Conservation (phyloP, 2,888 invertebrate genomes). For the Cryptosula pallasiana region DNA sequence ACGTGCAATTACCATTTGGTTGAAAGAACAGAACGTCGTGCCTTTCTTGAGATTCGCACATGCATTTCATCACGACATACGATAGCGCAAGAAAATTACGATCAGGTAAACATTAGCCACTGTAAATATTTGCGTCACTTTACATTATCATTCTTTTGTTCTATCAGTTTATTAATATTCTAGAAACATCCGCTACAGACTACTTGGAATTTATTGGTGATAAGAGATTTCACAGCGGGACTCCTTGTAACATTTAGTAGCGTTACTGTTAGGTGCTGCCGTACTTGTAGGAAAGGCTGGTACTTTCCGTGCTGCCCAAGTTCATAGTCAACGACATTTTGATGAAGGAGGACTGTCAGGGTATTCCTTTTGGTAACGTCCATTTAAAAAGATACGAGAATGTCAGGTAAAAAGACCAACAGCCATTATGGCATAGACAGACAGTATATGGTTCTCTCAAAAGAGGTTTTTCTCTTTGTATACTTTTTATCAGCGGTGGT, state of each 20-base stretch:
- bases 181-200: no score
- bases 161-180: background rate
- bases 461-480: no score
- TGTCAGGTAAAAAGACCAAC: no score
- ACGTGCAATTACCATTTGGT: conserved; percentile 85
- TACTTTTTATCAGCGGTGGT: no score
- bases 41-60: conserved; percentile 87
- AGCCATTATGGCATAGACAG: no score
- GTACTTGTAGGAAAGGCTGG: conserved; percentile 71
- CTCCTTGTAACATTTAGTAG: background rate
- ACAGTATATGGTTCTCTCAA: no score
- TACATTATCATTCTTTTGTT: background rate
- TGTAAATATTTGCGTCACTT: background rate
- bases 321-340: conserved; percentile 96
- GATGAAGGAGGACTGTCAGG: conserved; percentile 66
- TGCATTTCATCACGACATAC: conserved; percentile 85
- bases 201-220: no score
- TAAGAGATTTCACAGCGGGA: background rate
- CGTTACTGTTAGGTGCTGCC: background rate
- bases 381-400: conserved; percentile 96
- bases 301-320: conserved; percentile 87
- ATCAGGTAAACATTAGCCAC: conserved; percentile 70
- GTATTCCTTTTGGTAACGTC: conserved; percentile 73
- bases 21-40: conserved; percentile 81
- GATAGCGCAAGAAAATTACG: conserved; percentile 87